These are phyloP conservation scores for Oryzias sinensis DNA, from an alignment of 2,797 vertebrate species.

Conservation along the genomic window DNA sequence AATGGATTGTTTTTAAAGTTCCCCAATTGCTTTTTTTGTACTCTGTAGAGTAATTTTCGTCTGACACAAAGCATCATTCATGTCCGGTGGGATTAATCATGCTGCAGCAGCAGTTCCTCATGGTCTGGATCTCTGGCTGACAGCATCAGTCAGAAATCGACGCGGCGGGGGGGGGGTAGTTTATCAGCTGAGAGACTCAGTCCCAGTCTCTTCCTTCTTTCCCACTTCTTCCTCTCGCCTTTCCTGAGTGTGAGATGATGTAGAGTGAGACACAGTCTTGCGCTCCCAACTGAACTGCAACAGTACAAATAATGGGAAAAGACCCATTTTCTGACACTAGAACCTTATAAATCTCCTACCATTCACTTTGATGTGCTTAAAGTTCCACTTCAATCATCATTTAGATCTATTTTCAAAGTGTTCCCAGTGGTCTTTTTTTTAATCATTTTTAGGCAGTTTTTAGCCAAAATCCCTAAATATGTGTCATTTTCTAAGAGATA, in stretches of 20 bases:
- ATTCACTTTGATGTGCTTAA: too few species aligned
- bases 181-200: conserved; percentile 55
- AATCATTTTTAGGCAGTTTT: too few species aligned
- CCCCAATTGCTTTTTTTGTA: not conserved
- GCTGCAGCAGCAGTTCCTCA: conserved; percentile 29
- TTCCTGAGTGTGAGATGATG: conserved; percentile 11
- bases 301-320: not conserved
- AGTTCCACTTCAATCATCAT: too few species aligned
- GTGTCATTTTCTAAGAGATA: too few species aligned
- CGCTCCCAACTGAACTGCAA: conserved; percentile 14
- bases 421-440: too few species aligned
- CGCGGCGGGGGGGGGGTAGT: conserved; percentile 7
- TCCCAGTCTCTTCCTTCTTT: conserved; percentile 7
- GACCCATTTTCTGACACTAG: not conserved
- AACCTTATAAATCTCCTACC: too few species aligned
- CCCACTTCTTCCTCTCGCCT: conserved; percentile 13
- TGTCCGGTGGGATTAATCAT: conserved; percentile 25
- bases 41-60: conserved; percentile 16
- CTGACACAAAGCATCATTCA: conserved; percentile 15
- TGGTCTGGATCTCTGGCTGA: conserved; percentile 25
- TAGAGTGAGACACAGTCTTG: conserved; percentile 1
- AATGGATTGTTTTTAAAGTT: too few species aligned
- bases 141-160: conserved; percentile 43
- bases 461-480: too few species aligned
- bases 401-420: too few species aligned